Conservation (phyloP, 2,113 vertebrate genomes). For the Urocolius indicus region DNA sequence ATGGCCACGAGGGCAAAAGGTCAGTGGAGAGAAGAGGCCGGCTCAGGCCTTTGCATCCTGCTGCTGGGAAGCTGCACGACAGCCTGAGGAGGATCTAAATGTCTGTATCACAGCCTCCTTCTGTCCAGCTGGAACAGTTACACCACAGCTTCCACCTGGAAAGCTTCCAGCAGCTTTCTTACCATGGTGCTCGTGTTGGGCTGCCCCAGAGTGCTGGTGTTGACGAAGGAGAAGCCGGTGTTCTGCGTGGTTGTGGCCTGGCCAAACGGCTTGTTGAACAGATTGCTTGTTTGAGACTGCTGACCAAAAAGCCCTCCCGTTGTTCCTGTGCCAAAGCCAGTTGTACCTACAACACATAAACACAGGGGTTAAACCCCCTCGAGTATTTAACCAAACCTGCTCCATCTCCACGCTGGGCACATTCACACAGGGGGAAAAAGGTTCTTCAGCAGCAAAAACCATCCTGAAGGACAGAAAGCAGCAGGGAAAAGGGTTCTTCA, state of each 20-base stretch:
- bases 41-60: not conserved
- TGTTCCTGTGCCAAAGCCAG: slow-evolving; percentile 84
- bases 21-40: not conserved
- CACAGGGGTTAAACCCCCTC: not conserved
- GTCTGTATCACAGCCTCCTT: accelerated
- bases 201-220: slow-evolving; percentile 84
- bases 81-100: not conserved
- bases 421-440: too few relatives aligned
- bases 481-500: not conserved
- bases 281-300: slow-evolving; percentile 75
- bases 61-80: accelerated
- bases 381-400: not conserved
- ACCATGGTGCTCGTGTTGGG: slow-evolving; percentile 92
- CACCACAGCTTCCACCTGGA: accelerated
- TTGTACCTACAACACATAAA: slow-evolving; percentile 64
- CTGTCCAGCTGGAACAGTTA: not conserved
- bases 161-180: slow-evolving; percentile 10
- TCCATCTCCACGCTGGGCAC: not conserved
- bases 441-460: too few relatives aligned
- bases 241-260: slow-evolving; percentile 87
- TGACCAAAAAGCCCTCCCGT: slow-evolving; percentile 85
- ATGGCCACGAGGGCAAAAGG: too few relatives aligned
- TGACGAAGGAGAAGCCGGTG: slow-evolving; percentile 89
- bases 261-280: slow-evolving; percentile 92
- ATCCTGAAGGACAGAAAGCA: too few relatives aligned